Base-by-base conservation (phyloP, 2,888 invertebrate genomes). In the Pseudococcus jackbeardsleyi region DNA sequence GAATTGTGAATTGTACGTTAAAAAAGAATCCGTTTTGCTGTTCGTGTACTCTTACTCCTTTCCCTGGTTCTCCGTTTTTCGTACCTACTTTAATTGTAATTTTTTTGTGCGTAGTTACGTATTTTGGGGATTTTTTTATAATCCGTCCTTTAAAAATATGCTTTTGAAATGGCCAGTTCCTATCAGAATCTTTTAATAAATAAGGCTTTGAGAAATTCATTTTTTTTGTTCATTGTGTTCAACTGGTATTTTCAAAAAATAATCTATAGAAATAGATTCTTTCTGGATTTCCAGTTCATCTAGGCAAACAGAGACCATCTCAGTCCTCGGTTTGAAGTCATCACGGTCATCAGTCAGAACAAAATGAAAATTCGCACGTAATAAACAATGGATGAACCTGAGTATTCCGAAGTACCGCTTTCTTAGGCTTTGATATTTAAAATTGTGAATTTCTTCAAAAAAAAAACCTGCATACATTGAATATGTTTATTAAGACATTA, bases 151-250 rank as follows among this genome's bases (percentile, higher is more conserved):
- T 19, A 19, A 33, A 17, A 79, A 79, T 79, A 42, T 79, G 79
- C 79, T 79, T 79, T 42, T 17, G n/a, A 79, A 42, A 79, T 22
- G 22, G 79, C 42, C 79, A 79, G 79, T 79, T 79, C 79, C 79
- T 79, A 79, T 79, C n/a, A 42, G 79, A 79, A 79, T 42, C 42
- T 42, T 39, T 26, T 42, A 79, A 79, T 79, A 79, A 79, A 79
- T 79, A 79, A 79, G 79, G 79, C 79, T 79, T 79, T 79, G 17
- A 42, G n/a, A 79, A 79, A 59, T 19, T 11, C n/a, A 79, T 79
- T 79, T 17, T 17, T 79, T 79, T 39, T 15, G 33, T 77, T 26
- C n/a, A 2, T 77, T 15, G 72, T 72, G 12, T 39, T 64, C 64
- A 64, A 19, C 22, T 64, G 54, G 54, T 54, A 17, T 54, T 54